Evolutionary conservation across 2,113 vertebrate species (phyloP).

Genomic region (Albula goreensis): DNA sequence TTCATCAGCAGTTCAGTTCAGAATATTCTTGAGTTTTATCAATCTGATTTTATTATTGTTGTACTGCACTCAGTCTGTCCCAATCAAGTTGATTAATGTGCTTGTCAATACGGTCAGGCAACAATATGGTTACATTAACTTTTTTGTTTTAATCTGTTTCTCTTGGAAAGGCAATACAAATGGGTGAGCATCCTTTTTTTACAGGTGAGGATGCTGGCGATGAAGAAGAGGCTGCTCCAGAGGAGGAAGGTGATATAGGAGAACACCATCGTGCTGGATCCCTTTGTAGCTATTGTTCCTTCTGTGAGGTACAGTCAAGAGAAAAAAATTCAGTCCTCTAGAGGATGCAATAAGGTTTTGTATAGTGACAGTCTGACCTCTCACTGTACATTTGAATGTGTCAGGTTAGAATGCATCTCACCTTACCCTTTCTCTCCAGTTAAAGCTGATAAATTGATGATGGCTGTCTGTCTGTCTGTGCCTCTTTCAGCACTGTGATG

Average conservation of each 20-base stretch:
- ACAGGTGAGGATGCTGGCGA: conserved; percentile 49
- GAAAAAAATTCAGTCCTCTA: background rate
- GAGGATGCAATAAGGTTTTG: background rate
- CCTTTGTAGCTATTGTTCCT: conserved; percentile 76
- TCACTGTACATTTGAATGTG: background rate
- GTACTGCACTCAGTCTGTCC: background rate
- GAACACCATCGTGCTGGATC: conserved; percentile 74
- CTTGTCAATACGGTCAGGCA: background rate
- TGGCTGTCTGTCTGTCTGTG: background rate
- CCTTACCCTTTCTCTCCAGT: background rate
- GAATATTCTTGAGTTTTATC: background rate
- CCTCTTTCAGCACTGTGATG: conserved; percentile 68
- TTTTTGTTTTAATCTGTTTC: background rate
- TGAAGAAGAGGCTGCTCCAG: conserved; percentile 37
- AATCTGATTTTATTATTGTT: background rate
- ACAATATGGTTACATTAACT: background rate
- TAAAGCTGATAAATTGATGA: background rate
- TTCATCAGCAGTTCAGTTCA: background rate
- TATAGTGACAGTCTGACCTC: background rate
- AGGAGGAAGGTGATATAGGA: background rate
- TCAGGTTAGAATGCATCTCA: background rate
- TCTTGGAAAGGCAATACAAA: background rate
- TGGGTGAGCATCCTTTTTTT: background rate
- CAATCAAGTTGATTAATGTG: background rate
- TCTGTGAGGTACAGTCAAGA: conserved; percentile 74